Evolutionary conservation across 2,888 invertebrate genomes (phyloP), one percentile per base, ranked within the genome.

Genomic region (Cryptophagus acutangulus): DNA sequence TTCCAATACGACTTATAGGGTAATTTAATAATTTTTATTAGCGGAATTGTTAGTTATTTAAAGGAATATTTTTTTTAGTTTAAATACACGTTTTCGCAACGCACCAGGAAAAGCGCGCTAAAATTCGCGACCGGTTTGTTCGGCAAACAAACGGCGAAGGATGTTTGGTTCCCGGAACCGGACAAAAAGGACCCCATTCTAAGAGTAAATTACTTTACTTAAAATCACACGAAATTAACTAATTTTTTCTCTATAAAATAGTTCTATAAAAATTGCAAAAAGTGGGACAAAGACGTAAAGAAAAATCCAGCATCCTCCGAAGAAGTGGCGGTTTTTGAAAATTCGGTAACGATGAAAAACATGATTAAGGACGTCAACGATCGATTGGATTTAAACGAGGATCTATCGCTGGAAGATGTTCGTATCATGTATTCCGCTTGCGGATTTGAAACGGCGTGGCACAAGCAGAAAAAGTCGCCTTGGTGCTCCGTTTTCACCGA

Each of bases 361-460:
- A 71, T 59, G 72, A 78, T 78, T 28, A 28, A 20, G 9, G 9
- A 20, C 9, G 20, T 5, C 20, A 20, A 6, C 9, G 5, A 20
- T 20, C 9, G 5, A 20, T 20, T 20, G 9, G 6, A 20, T 13
- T 17, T 9, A 30, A 40, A 30, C 28, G 41, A 17, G 26, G 18
- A 40, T 36, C 34, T 25, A 14, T 45, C 58, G 67, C 43, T 67
- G 81, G 82, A 74, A 38, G 76, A 75, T 48, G 73, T 79, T 36
- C 67, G 73, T 43, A 65, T 81, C 26, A 83, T 90, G 69, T 84
- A 84, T 60, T 75, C 77, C 51, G 77, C 79, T 24, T 91, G 91
- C 67, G 81, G 79, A 1, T 90, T 81, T 67, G 90, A 90, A 71
- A 87, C 84, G 2, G 83, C 90, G n/a, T 87, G 87, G 86, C 73